Conservation (phyloP, 2,888 invertebrate species). For the Scelioninae gen. 2 region DNA sequence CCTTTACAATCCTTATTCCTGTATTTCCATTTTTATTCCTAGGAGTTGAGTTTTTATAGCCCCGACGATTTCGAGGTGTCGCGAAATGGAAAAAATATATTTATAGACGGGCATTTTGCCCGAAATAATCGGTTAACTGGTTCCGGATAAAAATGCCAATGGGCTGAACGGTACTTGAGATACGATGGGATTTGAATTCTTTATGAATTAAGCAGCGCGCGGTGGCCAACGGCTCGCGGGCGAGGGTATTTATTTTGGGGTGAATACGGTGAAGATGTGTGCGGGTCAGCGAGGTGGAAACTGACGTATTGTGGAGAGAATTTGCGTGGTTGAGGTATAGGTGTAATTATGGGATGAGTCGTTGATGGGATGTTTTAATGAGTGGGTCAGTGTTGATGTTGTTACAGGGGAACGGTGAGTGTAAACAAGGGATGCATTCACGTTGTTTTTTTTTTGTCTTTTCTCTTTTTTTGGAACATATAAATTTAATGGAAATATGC, state of each 20-base stretch:
- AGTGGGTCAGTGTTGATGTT: constrained; percentile 15
- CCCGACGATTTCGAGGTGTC: constrained; percentile 40
- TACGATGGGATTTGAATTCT: constrained; percentile 43
- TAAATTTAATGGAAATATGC: neutral
- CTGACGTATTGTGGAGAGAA: constrained; percentile 32
- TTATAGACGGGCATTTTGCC: constrained; percentile 48
- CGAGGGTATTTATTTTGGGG: constrained; percentile 31
- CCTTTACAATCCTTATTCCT: neutral
- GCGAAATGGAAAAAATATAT: constrained; percentile 55
- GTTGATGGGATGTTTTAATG: constrained; percentile 20
- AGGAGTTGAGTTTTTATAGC: constrained; percentile 41
- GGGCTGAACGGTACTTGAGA: constrained; percentile 1
- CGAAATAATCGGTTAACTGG: constrained; percentile 19
- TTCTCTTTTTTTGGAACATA: neutral
- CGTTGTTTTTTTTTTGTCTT: neutral
- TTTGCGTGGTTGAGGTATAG: constrained; percentile 8
- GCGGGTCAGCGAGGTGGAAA: constrained; percentile 41
- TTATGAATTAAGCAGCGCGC: constrained; percentile 13
- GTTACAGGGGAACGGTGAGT: neutral
- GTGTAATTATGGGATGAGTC: constrained; percentile 26
- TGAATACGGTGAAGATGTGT: constrained; percentile 19
- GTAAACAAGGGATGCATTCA: neutral
- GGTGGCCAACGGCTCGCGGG: neutral
- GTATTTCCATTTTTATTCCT: constrained; percentile 1
- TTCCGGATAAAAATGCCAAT: constrained; percentile 8